Conservation (phyloP, 2,113 vertebrate genomes). For the Arenaria interpres region DNA sequence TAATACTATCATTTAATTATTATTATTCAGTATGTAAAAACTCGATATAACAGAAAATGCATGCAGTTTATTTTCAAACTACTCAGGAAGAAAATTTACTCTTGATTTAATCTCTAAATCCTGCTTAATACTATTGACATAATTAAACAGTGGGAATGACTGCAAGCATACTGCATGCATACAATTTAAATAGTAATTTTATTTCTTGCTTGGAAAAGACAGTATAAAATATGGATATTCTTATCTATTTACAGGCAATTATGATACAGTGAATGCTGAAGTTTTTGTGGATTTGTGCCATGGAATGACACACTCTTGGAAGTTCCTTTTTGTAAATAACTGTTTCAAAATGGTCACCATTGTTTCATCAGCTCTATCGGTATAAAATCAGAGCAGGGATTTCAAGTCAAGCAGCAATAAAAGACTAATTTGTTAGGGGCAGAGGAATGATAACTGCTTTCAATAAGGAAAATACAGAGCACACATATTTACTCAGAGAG, state of each 20-base stretch:
- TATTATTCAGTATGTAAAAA: not conserved
- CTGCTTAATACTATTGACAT: slow-evolving; percentile 30
- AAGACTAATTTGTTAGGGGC: not conserved
- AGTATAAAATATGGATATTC: not conserved
- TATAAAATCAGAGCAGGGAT: not conserved
- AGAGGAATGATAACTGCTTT: not conserved
- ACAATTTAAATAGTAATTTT: not conserved
- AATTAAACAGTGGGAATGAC: slow-evolving; percentile 26
- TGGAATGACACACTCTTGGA: not conserved
- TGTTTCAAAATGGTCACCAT: not conserved
- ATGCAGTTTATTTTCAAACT: slow-evolving; percentile 6
- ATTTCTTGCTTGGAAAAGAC: not conserved
- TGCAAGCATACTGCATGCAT: not conserved
- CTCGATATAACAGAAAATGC: not conserved
- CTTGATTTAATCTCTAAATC: slow-evolving; percentile 42
- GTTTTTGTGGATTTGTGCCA: not conserved
- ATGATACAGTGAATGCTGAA: not conserved
- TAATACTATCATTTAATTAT: not conserved
- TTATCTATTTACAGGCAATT: not conserved
- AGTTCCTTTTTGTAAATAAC: not conserved
- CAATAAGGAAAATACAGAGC: not conserved
- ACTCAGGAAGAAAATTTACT: slow-evolving; percentile 28
- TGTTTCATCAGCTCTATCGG: not conserved
- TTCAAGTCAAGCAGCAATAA: not conserved
- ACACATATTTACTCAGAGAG: not conserved